Conservation (phyloP, 2,797 vertebrate species). For the Channallabes apus region DNA sequence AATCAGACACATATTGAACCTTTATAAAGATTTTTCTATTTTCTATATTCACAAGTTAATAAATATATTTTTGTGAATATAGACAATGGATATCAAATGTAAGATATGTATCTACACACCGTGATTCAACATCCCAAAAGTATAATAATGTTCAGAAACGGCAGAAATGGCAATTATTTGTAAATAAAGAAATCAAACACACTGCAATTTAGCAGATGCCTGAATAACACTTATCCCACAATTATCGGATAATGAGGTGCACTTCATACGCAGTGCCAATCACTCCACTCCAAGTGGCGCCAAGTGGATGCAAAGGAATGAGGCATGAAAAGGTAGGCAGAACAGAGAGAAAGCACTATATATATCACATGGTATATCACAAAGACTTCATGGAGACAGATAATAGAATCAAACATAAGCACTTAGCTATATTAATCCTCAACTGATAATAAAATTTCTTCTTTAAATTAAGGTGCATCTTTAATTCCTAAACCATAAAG, state of each 20-base stretch:
- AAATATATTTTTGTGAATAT: background rate
- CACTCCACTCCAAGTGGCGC: constrained; percentile 28
- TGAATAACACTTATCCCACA: constrained; percentile 43
- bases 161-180: background rate
- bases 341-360: background rate
- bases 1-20: too few relatives aligned
- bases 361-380: background rate
- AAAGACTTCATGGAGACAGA: background rate
- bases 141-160: background rate
- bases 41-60: background rate
- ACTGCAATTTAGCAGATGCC: constrained; percentile 48
- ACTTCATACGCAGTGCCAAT: constrained; percentile 51
- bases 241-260: constrained; percentile 48
- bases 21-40: background rate
- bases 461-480: background rate
- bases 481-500: background rate
- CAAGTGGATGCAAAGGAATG: background rate
- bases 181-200: constrained; percentile 23
- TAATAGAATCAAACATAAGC: background rate
- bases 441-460: background rate
- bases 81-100: background rate
- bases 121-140: background rate
- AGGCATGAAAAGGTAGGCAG: constrained; percentile 10
- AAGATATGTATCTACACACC: background rate
- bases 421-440: background rate